phyloP scores from a whole-genome alignment of 2,888 invertebrate species.

The Lithosia quadra region DNA sequence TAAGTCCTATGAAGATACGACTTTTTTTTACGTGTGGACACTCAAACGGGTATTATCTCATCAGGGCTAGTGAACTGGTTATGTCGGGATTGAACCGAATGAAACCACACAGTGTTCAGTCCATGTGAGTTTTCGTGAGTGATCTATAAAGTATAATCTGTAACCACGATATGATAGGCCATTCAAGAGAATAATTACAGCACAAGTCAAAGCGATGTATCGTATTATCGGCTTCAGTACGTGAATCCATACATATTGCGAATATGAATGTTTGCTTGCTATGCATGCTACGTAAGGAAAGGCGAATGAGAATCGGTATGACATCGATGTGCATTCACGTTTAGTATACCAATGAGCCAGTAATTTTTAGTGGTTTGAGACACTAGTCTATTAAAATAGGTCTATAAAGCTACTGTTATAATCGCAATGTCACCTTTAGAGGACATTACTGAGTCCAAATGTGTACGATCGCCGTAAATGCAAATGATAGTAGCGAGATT shows the following conservation, averaged over 20 bases:
- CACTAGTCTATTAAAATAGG: neutral
- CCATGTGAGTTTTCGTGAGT: no score
- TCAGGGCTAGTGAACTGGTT: no score
- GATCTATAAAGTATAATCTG: no score
- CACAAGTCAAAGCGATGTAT: neutral
- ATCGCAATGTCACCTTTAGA: neutral
- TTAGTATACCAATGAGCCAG: neutral
- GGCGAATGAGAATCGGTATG: neutral
- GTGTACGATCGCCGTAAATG: conserved; percentile 12
- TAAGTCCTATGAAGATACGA: no score
- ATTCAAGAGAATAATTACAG: neutral
- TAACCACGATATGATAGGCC: neutral
- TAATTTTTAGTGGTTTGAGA: neutral
- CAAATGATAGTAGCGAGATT: conserved; percentile 28
- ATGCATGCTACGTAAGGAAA: neutral
- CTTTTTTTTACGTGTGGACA: no score
- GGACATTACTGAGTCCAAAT: neutral
- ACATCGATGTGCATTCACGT: neutral
- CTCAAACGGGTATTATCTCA: no score
- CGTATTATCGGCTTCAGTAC: no score
- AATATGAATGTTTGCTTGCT: neutral
- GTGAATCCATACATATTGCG: no score
- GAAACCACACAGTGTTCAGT: no score
- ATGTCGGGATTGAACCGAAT: no score
- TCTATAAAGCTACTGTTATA: no score